A percentile compares a stretch with the other conserved stretches of the same genome.
These are phyloP conservation scores for Pachliopta kotzebuea DNA, from an alignment of 2,888 invertebrate genomes.

Conservation along the genomic window DNA sequence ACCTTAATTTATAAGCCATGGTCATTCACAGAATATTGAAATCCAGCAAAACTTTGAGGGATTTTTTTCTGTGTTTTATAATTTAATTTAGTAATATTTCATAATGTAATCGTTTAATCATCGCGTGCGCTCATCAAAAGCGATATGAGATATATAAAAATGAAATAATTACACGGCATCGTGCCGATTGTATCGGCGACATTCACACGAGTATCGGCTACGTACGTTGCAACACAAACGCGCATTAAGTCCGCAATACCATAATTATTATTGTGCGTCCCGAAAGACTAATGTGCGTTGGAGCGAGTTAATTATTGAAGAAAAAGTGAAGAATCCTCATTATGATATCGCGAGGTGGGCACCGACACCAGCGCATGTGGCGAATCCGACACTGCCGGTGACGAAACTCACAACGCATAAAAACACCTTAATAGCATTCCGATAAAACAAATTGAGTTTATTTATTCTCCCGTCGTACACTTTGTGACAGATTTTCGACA, in stretches of 20 bases:
- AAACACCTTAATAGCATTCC: constrained; percentile 53
- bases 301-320: constrained; percentile 35
- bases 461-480: constrained; percentile 40
- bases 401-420: constrained; percentile 45
- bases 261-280: constrained; percentile 33
- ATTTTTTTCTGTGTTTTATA: too few relatives aligned
- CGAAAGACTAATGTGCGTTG: constrained; percentile 31
- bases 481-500: constrained; percentile 40
- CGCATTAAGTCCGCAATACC: constrained; percentile 19
- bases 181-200: constrained; percentile 24
- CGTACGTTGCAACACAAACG: constrained; percentile 24
- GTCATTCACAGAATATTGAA: too few relatives aligned
- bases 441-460: constrained; percentile 46
- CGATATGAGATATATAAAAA: constrained; percentile 26
- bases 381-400: constrained; percentile 55
- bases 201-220: constrained; percentile 28
- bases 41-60: too few relatives aligned
- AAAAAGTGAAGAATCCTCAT: constrained; percentile 38
- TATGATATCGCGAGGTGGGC: constrained; percentile 36
- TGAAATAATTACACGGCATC: constrained; percentile 23
- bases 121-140: constrained; percentile 19
- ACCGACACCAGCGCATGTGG: constrained; percentile 43
- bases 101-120: constrained; percentile 6
- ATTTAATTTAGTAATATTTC: too few relatives aligned
- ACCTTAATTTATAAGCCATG: too few relatives aligned